phyloP scores from a whole-genome alignment of 2,888 invertebrate species.

The Chloroclysta siterata region DNA sequence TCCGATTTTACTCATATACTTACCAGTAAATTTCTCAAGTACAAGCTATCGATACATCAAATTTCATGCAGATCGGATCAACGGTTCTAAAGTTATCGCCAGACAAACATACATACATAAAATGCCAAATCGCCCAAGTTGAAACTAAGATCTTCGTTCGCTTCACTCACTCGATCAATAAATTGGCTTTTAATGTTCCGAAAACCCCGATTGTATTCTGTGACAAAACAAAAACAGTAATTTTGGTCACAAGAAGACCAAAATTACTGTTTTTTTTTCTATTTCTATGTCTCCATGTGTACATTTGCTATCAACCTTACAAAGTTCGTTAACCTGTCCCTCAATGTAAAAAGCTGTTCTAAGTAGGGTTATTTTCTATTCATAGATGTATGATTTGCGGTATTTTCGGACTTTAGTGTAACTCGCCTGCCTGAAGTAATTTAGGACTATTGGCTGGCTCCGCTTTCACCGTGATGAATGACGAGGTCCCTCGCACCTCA shows the following conservation, averaged over 20 bases:
- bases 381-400: constrained; percentile 65
- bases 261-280: too few species aligned
- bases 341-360: constrained; percentile 24
- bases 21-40: too few species aligned
- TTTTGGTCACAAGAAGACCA: background rate
- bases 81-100: too few species aligned
- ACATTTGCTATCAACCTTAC: constrained; percentile 4
- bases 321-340: constrained; percentile 1
- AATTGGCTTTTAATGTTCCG: background rate
- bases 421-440: constrained; percentile 60
- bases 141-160: too few species aligned
- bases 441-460: constrained; percentile 67
- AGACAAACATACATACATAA: too few species aligned
- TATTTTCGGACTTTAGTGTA: constrained; percentile 36
- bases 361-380: constrained; percentile 58
- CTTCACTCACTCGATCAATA: too few species aligned
- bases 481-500: constrained; percentile 65
- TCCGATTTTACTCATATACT: too few species aligned
- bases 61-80: too few species aligned
- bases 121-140: too few species aligned
- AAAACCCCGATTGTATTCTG: too few species aligned
- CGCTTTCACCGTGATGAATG: constrained; percentile 76
- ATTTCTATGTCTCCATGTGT: background rate
- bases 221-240: too few species aligned
- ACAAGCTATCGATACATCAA: too few species aligned